Evolutionary conservation across 2,113 vertebrate genomes (phyloP).

Genomic region (Spea bombifrons): DNA sequence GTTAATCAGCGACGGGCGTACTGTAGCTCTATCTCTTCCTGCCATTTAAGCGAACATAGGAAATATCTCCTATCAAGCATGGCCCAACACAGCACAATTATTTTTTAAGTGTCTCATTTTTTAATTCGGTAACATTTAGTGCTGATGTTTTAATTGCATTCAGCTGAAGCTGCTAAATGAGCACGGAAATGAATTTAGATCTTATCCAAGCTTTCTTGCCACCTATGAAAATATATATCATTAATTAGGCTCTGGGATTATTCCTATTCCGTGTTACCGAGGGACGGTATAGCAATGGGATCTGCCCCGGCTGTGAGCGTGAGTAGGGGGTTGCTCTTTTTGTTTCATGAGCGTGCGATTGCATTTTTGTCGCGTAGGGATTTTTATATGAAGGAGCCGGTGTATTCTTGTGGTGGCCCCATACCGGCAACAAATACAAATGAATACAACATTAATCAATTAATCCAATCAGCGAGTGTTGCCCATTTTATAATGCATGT

Average conservation of each 20-base stretch:
- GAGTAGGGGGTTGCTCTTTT: slow-evolving; percentile 3
- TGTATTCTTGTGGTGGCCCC: too few relatives aligned
- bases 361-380: too few relatives aligned
- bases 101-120: slow-evolving; percentile 91
- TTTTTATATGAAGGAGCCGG: too few relatives aligned
- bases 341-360: neutral
- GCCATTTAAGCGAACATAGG: slow-evolving; percentile 44
- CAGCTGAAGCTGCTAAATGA: slow-evolving; percentile 76
- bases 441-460: too few relatives aligned
- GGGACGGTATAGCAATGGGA: neutral
- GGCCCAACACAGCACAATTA: slow-evolving; percentile 79
- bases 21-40: slow-evolving; percentile 50
- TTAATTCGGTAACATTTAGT: slow-evolving; percentile 85
- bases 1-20: slow-evolving; percentile 47
- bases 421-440: too few relatives aligned
- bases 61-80: slow-evolving; percentile 65
- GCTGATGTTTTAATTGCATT: slow-evolving; percentile 77
- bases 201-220: slow-evolving; percentile 63
- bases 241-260: slow-evolving; percentile 60
- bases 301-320: neutral
- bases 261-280: neutral
- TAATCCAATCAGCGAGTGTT: too few relatives aligned
- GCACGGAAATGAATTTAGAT: slow-evolving; percentile 73
- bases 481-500: too few relatives aligned
- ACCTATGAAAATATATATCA: slow-evolving; percentile 64